Evolutionary conservation across 2,113 vertebrate genomes (phyloP).

Genomic region (Erythrocercus mccallii): DNA sequence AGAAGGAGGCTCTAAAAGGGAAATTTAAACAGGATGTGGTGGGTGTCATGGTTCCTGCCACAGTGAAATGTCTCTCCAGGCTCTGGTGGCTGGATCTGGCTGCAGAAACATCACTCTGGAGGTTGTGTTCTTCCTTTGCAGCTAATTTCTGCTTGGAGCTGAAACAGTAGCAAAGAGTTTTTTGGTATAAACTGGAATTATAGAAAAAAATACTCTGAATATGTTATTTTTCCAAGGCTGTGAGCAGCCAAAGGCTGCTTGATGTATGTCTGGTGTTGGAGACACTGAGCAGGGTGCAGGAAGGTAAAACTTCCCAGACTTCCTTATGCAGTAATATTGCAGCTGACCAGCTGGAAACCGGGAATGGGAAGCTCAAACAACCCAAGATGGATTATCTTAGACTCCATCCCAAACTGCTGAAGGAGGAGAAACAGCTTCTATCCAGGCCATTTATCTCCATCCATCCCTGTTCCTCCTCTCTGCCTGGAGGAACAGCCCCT

Average conservation of each 20-base stretch:
- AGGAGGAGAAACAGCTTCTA: not conserved
- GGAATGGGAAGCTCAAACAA: not conserved
- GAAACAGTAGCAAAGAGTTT: not conserved
- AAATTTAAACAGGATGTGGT: too few species aligned
- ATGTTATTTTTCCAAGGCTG: not conserved
- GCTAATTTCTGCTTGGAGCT: not conserved
- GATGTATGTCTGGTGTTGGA: not conserved
- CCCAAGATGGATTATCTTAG: accelerated
- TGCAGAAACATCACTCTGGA: not conserved
- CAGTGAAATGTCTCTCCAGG: not conserved
- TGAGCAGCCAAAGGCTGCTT: not conserved
- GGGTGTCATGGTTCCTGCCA: not conserved
- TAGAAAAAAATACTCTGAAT: not conserved
- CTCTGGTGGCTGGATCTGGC: not conserved
- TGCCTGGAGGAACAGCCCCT: accelerated
- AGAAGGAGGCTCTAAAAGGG: not conserved
- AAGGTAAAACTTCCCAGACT: not conserved
- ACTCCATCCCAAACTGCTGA: not conserved
- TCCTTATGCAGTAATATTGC: not conserved
- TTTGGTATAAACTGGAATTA: not conserved
- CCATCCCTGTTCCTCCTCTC: not conserved
- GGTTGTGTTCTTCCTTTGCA: not conserved
- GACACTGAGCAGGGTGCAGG: not conserved
- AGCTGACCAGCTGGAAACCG: not conserved
- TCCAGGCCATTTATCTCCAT: not conserved